These are phyloP conservation scores for Drosophila guanche DNA, from an alignment of 1,140 invertebrate species.

Conservation along the genomic window DNA sequence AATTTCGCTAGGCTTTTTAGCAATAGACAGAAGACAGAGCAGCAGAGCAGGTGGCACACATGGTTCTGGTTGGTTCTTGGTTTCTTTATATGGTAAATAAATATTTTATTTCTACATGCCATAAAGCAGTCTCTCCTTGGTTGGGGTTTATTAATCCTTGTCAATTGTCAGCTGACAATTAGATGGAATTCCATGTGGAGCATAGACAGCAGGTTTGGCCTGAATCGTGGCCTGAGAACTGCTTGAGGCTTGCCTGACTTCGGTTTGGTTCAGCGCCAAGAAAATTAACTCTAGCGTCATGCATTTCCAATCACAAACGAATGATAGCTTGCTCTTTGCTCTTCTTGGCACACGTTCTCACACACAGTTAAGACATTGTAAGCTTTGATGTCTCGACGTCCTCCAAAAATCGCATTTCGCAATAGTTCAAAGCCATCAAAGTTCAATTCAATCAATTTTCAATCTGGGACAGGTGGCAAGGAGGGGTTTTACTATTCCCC, in stretches of 20 bases:
- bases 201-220: constrained; percentile 1
- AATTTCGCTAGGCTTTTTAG: constrained; percentile 67
- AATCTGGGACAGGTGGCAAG: constrained; percentile 43
- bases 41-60: constrained; percentile 26
- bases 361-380: constrained; percentile 42
- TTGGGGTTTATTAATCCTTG: constrained; percentile 28
- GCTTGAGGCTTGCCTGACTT: constrained; percentile 23
- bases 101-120: constrained; percentile 64
- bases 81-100: constrained; percentile 63
- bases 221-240: constrained; percentile 11
- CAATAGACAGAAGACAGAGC: constrained; percentile 19
- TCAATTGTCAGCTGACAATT: constrained; percentile 59
- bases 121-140: constrained; percentile 44
- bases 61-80: constrained; percentile 28
- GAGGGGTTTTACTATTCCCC: background rate
- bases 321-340: background rate
- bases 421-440: constrained; percentile 76
- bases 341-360: constrained; percentile 25
- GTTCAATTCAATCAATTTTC: constrained; percentile 80
- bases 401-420: constrained; percentile 15
- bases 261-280: constrained; percentile 48
- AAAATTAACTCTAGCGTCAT: background rate
- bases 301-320: constrained; percentile 36
- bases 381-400: constrained; percentile 59
- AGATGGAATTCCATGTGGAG: constrained; percentile 18